Conservation (phyloP, 1,140 invertebrate genomes). For the Bombus polaris region DNA sequence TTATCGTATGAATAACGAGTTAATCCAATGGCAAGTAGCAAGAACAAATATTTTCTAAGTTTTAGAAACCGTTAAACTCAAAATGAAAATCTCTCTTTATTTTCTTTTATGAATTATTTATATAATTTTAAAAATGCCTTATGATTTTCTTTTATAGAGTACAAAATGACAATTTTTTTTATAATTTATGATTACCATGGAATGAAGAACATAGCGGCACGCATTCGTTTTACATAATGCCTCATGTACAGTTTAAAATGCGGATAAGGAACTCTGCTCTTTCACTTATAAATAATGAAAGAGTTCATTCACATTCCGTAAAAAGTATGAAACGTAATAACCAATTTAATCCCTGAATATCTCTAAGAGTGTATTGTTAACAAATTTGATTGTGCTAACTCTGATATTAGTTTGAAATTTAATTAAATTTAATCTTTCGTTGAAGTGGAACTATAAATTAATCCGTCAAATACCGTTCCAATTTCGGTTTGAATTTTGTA, state of each 20-base stretch:
- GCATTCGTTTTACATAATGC: background rate
- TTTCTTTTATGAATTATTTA: too few species aligned
- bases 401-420: background rate
- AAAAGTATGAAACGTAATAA: background rate
- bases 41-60: too few species aligned
- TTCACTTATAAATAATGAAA: slow-evolving; percentile 26
- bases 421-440: background rate
- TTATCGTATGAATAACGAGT: too few species aligned
- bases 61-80: too few species aligned
- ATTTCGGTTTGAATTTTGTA: background rate
- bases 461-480: background rate
- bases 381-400: background rate
- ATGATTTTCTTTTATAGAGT: too few species aligned
- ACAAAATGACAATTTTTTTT: background rate
- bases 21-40: too few species aligned
- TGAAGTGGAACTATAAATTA: background rate
- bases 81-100: too few species aligned
- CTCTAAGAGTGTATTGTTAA: background rate
- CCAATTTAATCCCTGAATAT: background rate
- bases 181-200: background rate
- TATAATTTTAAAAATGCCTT: too few species aligned
- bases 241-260: background rate
- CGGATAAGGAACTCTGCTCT: background rate
- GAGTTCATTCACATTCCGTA: background rate
- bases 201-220: background rate